Base-by-base conservation (phyloP, 2,888 invertebrate genomes). In the Scrobipalpa costella region DNA sequence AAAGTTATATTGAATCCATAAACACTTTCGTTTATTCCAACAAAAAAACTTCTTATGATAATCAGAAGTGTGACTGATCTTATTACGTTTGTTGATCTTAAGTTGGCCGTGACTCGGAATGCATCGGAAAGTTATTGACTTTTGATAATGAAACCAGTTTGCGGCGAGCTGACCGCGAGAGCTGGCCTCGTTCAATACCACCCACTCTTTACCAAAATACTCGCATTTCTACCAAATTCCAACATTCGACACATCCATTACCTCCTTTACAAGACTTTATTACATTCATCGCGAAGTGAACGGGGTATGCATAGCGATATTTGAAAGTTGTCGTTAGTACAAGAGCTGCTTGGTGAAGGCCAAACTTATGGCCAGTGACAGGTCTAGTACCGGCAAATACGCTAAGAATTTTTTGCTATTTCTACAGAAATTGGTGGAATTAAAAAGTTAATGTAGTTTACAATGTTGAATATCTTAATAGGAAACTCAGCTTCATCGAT, bases 101-200 rank as follows among this genome's bases (percentile, higher is more conserved):
- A 78, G 80, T 83, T 84, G 90, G 84, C 90, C 90, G 73, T 90
- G 90, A 90, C 88, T 90, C 78, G 81, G 80, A 84, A 86, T 88
- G 88, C 86, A 87, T 88, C 89, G 80, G 86, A 90, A 89, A 90
- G 90, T 90, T 91, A 91, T 91, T 91, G 90, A 91, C 90, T 90
- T 90, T 90, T 90, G 90, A 86, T 90, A 89, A 90, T 91, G 90
- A 85, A 91, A 91, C 90, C 88, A 84, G 90, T 91, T 90, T 88
- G 83, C 76, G 79, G 79, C 80, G 71, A 77, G 79, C 83, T 90
- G 90, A 89, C 90, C 90, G 87, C 85, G 84, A 85, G 86, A 78
- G 76, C 77, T 84, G 87, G 83, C 90, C 90, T 77, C 85, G 86
- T 86, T 90, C 85, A 85, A 85, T 88, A 89, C 81, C 85, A 86